Conservation (phyloP, 2,797 vertebrate species). For the Chelonia mydas region DNA sequence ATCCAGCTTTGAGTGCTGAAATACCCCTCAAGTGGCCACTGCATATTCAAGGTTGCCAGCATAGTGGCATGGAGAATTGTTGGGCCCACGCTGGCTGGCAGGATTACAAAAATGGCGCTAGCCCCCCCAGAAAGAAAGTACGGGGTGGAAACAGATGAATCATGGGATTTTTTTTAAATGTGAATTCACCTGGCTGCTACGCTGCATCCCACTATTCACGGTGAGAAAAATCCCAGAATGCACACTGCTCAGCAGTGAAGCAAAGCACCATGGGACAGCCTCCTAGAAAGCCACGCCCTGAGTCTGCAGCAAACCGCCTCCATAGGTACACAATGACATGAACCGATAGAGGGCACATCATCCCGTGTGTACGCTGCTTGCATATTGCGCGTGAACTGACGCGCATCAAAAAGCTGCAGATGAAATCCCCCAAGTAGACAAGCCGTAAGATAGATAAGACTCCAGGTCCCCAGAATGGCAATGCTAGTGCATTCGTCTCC, state of each 20-base stretch:
- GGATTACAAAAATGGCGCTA: background rate
- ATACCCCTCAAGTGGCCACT: background rate
- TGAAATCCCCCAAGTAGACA: background rate
- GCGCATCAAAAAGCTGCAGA: background rate
- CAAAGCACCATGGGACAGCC: background rate
- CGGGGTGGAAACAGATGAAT: background rate
- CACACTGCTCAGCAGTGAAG: background rate
- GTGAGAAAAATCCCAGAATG: background rate
- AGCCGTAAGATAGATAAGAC: background rate
- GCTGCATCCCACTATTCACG: background rate
- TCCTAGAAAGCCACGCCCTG: background rate
- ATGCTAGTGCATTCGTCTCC: background rate
- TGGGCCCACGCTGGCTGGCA: background rate
- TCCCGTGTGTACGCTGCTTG: background rate
- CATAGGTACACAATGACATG: background rate
- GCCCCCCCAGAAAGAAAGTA: background rate
- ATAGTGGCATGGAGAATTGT: background rate
- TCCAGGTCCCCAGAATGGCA: background rate
- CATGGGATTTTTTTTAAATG: background rate
- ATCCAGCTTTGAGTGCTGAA: background rate
- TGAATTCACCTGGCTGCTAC: background rate
- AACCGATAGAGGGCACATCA: background rate
- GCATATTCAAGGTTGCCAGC: background rate
- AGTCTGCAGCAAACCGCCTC: background rate
- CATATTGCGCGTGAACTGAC: rapidly evolving